A percentile compares a stretch with the other conserved stretches of the same genome.
These are phyloP conservation scores for Riparia riparia DNA, from an alignment of 2,113 vertebrate genomes.

Conservation along the genomic window DNA sequence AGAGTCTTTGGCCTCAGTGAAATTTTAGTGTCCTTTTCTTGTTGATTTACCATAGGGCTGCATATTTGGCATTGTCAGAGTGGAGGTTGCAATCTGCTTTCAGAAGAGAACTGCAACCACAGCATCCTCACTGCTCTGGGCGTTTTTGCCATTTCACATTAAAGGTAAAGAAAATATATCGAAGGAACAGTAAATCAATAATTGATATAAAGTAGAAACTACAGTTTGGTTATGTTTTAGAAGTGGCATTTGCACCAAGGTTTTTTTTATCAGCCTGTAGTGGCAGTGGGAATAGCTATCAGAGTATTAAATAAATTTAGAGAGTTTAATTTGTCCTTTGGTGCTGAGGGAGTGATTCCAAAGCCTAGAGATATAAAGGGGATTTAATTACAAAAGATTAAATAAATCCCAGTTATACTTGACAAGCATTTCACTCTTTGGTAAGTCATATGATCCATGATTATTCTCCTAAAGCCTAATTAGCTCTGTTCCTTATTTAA, in stretches of 20 bases:
- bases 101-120: not conserved
- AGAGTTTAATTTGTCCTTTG: slow-evolving; percentile 53
- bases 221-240: not conserved
- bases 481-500: slow-evolving; percentile 5
- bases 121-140: not conserved
- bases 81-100: not conserved
- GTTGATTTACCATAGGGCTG: not conserved
- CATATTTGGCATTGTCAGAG: not conserved
- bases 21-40: not conserved
- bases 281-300: not conserved
- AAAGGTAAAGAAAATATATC: not conserved
- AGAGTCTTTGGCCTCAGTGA: not conserved
- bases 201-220: not conserved
- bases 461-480: slow-evolving; percentile 6
- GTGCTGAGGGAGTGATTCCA: not conserved
- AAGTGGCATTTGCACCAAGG: not conserved
- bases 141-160: not conserved
- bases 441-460: not conserved
- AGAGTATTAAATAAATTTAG: slow-evolving; percentile 18
- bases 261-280: not conserved
- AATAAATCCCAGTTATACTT: slow-evolving; percentile 12
- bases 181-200: not conserved
- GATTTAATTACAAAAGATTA: slow-evolving; percentile 62
- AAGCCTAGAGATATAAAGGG: slow-evolving; percentile 25
- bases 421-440: not conserved